Evolutionary conservation across 2,888 invertebrate species (phyloP), one percentile per base, ranked within the genome.

Genomic region (Leucozona laternaria): DNA sequence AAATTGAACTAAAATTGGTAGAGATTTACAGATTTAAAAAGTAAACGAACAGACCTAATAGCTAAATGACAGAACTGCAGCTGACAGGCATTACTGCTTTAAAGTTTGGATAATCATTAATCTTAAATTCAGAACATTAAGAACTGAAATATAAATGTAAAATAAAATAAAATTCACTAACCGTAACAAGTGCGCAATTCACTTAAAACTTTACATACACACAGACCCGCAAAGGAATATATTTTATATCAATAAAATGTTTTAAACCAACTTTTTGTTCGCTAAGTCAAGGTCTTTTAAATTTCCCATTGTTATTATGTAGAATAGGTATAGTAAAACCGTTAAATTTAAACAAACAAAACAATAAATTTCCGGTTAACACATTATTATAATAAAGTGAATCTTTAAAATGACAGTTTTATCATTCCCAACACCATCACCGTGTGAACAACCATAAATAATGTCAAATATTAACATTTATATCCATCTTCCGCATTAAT

Each of bases 401-500:
- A 43, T 45, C 13, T 48, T 48, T 31, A 15, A 53, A 66, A 34
- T 34, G 62, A n/a, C 62, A 62, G n/a, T 60, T 60, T 37, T 25
- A 25, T 28, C 43, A 62, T 15, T 25, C 62, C 55, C 53, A 55
- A 37, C 10, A 40, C 37, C 15, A 17, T 34, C 10, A 73, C 37
- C 53, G 37, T 73, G 75, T 43, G 64, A 73, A 62, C 15, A 0
- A 45, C 13, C 10, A 31, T 43, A 25, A 72, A 48, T 34, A 58
- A 48, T 8, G 13, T 48, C 17, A 66, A 66, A 66, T 20, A 31
- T 17, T 71, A 15, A n/a, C n/a, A 57, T 17, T 37, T 15, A 53
- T 17, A 22, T 60, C 20, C 50, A 77, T 50, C 68, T 68, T 64
- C 64, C 64, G 75, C 40, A 11, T 45, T 64, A 28, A 64, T 17